phyloP scores from a whole-genome alignment of 2,113 vertebrate genomes.

The Petroica traversi region DNA sequence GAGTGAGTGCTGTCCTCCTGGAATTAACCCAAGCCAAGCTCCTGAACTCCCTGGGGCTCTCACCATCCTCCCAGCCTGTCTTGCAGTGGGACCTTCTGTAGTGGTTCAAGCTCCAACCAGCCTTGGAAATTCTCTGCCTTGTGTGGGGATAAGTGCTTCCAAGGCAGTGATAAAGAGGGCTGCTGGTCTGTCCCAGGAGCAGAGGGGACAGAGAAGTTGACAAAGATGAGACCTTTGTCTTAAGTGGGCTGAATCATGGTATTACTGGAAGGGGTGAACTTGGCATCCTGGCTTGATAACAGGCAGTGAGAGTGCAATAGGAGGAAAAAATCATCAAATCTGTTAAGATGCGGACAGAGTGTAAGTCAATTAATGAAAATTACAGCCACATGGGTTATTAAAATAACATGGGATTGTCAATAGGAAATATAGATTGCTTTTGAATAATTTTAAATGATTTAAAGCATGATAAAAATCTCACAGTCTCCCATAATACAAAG shows the following conservation, averaged over 20 bases:
- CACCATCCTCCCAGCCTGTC: not conserved
- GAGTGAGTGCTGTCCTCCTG: not conserved
- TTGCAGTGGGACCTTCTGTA: not conserved
- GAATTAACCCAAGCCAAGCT: not conserved
- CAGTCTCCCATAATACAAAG: not conserved
- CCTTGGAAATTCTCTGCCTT: not conserved
- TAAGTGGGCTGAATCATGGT: not conserved
- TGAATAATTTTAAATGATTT: not conserved
- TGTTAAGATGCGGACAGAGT: not conserved
- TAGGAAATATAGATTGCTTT: conserved; percentile 20
- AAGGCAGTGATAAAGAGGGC: not conserved
- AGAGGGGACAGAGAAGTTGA: not conserved
- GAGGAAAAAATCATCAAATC: not conserved
- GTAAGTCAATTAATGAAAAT: conserved; percentile 27
- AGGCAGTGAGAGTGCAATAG: not conserved
- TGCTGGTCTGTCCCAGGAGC: not conserved
- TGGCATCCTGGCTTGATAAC: not conserved
- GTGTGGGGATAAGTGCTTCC: not conserved
- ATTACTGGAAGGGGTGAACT: not conserved
- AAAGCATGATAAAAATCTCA: not conserved
- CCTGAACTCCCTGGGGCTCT: not conserved
- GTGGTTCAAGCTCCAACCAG: not conserved
- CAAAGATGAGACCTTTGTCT: not conserved
- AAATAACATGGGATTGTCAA: conserved; percentile 17
- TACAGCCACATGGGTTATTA: not conserved